phyloP scores from a whole-genome alignment of 2,113 vertebrate species.

The Dicerorhinus sumatrensis region DNA sequence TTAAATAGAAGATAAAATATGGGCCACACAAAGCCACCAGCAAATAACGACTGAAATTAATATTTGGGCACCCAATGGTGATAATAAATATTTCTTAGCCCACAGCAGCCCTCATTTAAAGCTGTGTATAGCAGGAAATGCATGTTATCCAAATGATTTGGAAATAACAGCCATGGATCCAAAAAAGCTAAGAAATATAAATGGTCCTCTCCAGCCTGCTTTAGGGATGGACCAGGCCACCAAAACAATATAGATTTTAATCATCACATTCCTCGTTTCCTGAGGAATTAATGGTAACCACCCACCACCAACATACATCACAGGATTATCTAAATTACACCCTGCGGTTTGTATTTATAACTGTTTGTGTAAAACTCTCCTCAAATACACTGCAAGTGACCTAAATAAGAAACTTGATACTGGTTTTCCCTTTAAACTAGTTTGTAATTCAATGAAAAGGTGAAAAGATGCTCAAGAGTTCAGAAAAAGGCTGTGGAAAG shows the following conservation, averaged over 20 bases:
- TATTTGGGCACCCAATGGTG: not conserved
- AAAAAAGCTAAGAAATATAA: not conserved
- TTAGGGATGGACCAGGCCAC: not conserved
- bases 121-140: not conserved
- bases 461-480: constrained; percentile 64
- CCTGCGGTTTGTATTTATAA: not conserved
- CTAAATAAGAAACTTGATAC: constrained; percentile 55
- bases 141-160: not conserved
- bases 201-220: not conserved
- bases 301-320: not conserved
- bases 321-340: constrained; percentile 10
- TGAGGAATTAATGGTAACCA: not conserved
- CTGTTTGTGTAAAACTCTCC: not conserved
- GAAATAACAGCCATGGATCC: not conserved
- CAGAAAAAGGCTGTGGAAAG: constrained; percentile 55
- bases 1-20: not conserved
- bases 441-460: constrained; percentile 68
- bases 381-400: constrained; percentile 43
- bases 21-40: not conserved
- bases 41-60: not conserved
- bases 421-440: constrained; percentile 52
- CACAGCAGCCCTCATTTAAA: not conserved
- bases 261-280: not conserved
- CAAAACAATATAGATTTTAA: not conserved
- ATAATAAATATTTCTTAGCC: not conserved